These are phyloP conservation scores for Fregetta grallaria DNA, from an alignment of 2,113 vertebrate species.

Conservation along the genomic window DNA sequence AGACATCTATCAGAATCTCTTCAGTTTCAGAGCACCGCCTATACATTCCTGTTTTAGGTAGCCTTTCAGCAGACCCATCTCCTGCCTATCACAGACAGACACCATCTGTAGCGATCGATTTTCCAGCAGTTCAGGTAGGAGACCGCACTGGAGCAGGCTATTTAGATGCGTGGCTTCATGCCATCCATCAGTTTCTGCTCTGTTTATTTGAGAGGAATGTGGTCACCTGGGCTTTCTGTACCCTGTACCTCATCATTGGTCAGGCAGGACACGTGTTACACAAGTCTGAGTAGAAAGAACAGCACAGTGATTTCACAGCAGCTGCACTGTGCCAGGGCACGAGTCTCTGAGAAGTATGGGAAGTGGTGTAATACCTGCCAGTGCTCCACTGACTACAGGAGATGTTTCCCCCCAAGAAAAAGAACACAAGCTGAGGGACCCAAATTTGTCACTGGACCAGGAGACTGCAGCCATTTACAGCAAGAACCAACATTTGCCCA, in stretches of 20 bases:
- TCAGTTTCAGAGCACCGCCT: not conserved
- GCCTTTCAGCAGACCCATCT: not conserved
- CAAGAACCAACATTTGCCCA: not conserved
- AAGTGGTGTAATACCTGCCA: not conserved
- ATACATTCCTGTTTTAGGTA: not conserved
- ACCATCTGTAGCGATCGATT: not conserved
- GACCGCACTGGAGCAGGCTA: not conserved
- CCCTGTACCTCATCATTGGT: not conserved
- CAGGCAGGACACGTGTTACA: rapidly evolving
- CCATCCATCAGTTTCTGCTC: not conserved
- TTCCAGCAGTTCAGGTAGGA: not conserved
- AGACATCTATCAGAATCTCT: not conserved
- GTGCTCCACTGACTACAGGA: not conserved
- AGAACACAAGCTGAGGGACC: not conserved
- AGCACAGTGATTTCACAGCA: not conserved
- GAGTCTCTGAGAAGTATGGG: not conserved
- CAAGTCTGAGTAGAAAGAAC: not conserved
- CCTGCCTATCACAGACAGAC: not conserved
- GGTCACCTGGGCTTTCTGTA: not conserved
- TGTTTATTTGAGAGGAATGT: not conserved
- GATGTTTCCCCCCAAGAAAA: not conserved
- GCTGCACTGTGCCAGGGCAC: not conserved
- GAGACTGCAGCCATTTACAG: not conserved
- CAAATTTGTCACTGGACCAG: not conserved
- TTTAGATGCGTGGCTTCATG: not conserved